Evolutionary conservation across 1,140 invertebrate genomes (phyloP).

Genomic region (Anoplolepis gracilipes): DNA sequence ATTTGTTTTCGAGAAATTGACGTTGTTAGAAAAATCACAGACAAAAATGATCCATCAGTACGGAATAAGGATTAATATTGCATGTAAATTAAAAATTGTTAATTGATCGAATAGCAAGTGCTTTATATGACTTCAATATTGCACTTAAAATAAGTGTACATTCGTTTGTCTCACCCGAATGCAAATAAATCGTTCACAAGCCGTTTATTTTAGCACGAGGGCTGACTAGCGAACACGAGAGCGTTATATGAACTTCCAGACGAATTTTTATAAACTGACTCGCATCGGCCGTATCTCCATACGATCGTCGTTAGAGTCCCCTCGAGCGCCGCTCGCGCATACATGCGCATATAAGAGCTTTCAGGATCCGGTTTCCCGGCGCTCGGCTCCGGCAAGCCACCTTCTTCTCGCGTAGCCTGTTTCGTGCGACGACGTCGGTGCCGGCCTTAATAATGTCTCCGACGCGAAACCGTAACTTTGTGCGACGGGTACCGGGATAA

Average conservation of each 20-base stretch:
- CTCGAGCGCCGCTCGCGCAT: slow-evolving; percentile 30
- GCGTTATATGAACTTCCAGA: slow-evolving; percentile 54
- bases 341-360: slow-evolving; percentile 39
- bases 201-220: not conserved
- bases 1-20: no score
- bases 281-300: slow-evolving; percentile 43
- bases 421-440: slow-evolving; percentile 53
- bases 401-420: slow-evolving; percentile 41
- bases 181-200: not conserved
- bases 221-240: slow-evolving; percentile 15
- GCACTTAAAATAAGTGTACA: not conserved
- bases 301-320: slow-evolving; percentile 64
- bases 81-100: not conserved
- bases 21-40: no score
- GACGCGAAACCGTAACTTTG: slow-evolving; percentile 64
- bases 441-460: slow-evolving; percentile 69
- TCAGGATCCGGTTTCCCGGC: slow-evolving; percentile 67
- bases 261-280: slow-evolving; percentile 68
- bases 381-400: not conserved
- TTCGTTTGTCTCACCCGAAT: not conserved
- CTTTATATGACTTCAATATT: not conserved
- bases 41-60: no score
- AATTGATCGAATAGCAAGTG: not conserved
- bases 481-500: slow-evolving; percentile 28
- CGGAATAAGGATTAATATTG: no score